Percentiles rank a stretch among this genome's conserved stretches.
These are phyloP conservation scores for Nixonia krombeini DNA, from an alignment of 1,140 invertebrate species.

Conservation along the genomic window DNA sequence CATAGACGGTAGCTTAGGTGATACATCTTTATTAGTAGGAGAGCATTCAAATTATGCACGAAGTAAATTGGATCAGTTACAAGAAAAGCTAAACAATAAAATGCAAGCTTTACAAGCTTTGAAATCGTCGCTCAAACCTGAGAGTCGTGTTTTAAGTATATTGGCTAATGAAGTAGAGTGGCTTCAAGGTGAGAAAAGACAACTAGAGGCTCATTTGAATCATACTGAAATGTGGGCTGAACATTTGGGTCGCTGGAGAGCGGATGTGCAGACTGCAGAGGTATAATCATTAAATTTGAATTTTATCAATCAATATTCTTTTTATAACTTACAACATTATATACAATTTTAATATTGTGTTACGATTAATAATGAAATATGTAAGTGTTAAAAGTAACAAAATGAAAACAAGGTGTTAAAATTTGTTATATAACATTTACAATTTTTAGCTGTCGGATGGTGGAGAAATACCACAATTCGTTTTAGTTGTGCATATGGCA, in stretches of 20 bases:
- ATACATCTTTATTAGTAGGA: conserved; percentile 74
- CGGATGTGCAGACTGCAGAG: conserved; percentile 85
- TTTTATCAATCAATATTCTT: no score
- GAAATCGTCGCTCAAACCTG: conserved; percentile 81
- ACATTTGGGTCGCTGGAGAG: conserved; percentile 88
- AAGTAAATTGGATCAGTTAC: conserved; percentile 84
- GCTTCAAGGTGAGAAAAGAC: conserved; percentile 82
- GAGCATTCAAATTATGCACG: conserved; percentile 89
- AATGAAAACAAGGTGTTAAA: no score
- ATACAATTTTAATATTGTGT: no score
- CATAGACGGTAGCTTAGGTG: conserved; percentile 57
- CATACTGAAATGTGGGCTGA: conserved; percentile 91
- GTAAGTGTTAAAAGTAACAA: no score
- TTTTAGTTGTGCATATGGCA: conserved; percentile 84
- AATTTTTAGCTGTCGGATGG: conserved; percentile 78
- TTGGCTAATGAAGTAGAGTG: conserved; percentile 87
- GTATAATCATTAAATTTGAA: conserved; percentile 64
- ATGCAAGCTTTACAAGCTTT: conserved; percentile 85
- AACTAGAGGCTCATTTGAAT: conserved; percentile 86
- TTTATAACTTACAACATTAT: no score
- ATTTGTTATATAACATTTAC: conserved; percentile 13
- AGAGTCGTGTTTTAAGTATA: conserved; percentile 81
- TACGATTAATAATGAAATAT: no score
- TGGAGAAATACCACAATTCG: conserved; percentile 85
- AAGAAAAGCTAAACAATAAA: conserved; percentile 85